Evolutionary conservation across 23 tunicate species (phyloP).

Genomic region (Styela plicata): DNA sequence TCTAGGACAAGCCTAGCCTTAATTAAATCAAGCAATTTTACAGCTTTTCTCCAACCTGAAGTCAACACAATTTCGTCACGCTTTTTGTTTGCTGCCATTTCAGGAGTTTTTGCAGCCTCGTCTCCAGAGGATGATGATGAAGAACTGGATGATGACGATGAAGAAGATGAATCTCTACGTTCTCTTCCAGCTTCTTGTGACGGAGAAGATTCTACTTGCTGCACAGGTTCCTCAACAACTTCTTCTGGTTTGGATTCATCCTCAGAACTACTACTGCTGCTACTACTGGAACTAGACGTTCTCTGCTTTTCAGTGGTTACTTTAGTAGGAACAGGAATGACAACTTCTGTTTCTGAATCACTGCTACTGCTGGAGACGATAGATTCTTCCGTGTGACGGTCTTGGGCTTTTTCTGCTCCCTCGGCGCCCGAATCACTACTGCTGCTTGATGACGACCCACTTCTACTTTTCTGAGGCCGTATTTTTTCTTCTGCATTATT

Average conservation of each 20-base stretch:
- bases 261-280: not conserved
- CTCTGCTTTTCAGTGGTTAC: not conserved
- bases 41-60: conserved; percentile 89
- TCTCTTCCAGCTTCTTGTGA: not conserved
- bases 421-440: not conserved
- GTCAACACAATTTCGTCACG: conserved; percentile 74
- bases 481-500: not conserved
- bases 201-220: not conserved
- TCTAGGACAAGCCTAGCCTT: conserved; percentile 56
- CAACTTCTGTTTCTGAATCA: not conserved
- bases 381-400: not conserved
- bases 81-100: conserved; percentile 10
- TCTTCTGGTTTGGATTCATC: not conserved
- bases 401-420: not conserved
- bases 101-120: not conserved
- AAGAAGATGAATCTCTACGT: not conserved
- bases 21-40: conserved; percentile 63
- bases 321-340: not conserved
- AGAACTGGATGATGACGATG: not conserved
- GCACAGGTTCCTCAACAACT: not conserved
- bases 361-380: conserved; percentile 10
- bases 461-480: not conserved
- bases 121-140: not conserved
- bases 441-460: not conserved
- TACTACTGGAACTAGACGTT: not conserved